Evolutionary conservation across 2,888 invertebrate species (phyloP).

Genomic region (Oegoconia quadripuncta): DNA sequence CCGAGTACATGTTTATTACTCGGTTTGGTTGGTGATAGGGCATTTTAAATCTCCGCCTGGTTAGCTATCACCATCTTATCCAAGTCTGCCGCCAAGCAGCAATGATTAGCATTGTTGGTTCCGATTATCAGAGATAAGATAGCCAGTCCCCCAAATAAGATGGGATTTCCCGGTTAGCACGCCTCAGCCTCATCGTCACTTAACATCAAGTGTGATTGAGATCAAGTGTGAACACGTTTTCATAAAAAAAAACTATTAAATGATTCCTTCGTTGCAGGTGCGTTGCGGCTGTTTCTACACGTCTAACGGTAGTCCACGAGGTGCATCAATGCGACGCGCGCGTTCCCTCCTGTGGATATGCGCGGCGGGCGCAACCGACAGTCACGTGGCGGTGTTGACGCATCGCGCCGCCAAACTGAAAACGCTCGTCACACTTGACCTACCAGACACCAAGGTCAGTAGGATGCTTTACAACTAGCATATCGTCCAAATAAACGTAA

Average conservation of each 20-base stretch:
- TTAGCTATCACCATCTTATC: no score
- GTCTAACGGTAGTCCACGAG: constrained; percentile 61
- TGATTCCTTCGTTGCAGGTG: constrained; percentile 75
- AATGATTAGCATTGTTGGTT: no score
- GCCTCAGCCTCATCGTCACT: no score
- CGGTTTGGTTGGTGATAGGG: no score
- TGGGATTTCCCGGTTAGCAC: no score
- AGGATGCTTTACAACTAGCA: background rate
- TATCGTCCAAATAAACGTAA: background rate
- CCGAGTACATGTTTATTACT: no score
- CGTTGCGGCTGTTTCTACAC: constrained; percentile 95
- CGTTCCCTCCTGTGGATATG: constrained; percentile 95
- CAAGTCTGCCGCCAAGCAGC: no score
- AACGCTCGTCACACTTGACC: constrained; percentile 87
- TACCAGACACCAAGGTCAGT: constrained; percentile 86
- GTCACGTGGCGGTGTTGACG: constrained; percentile 88
- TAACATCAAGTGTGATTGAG: no score
- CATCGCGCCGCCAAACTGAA: constrained; percentile 87
- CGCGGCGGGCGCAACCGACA: constrained; percentile 86
- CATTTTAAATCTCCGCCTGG: no score
- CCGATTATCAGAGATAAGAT: no score
- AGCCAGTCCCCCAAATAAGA: no score
- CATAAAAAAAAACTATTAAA: background rate
- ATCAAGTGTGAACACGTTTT: no score
- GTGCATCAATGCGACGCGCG: constrained; percentile 79